A percentile compares a stretch with the other conserved stretches of the same genome.
Evolutionary conservation across 2,888 invertebrate genomes (phyloP).

Genomic region (Exephanes ischioxanthus): DNA sequence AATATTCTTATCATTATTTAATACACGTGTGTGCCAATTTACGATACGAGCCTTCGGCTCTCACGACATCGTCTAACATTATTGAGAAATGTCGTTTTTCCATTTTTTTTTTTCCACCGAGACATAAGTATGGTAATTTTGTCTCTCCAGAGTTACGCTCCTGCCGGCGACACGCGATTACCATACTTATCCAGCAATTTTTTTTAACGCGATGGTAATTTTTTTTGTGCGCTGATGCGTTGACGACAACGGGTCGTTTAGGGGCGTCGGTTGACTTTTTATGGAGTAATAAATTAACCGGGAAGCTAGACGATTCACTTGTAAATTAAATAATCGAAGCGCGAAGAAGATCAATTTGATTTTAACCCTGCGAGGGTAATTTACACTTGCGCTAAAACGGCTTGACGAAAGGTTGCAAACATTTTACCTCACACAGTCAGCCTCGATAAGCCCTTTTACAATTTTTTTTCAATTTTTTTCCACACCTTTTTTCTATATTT

Average conservation of each 20-base stretch:
- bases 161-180: background rate
- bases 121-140: background rate
- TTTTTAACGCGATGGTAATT: background rate
- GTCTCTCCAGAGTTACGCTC: background rate
- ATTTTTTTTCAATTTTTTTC: background rate
- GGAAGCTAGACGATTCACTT: background rate
- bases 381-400: background rate
- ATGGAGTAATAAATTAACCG: background rate
- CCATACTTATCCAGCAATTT: background rate
- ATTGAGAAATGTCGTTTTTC: background rate
- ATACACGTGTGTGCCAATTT: background rate
- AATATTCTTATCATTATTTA: no score
- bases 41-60: background rate
- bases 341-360: background rate
- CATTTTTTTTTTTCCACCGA: background rate
- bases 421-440: background rate
- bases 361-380: background rate
- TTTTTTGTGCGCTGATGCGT: background rate
- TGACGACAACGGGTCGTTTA: background rate
- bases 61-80: background rate
- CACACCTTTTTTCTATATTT: background rate
- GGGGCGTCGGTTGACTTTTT: background rate
- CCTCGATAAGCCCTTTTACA: background rate
- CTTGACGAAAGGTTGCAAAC: background rate
- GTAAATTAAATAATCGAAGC: background rate